These are phyloP conservation scores for Papilio gigon DNA, from an alignment of 2,888 invertebrate genomes.

Conservation along the genomic window DNA sequence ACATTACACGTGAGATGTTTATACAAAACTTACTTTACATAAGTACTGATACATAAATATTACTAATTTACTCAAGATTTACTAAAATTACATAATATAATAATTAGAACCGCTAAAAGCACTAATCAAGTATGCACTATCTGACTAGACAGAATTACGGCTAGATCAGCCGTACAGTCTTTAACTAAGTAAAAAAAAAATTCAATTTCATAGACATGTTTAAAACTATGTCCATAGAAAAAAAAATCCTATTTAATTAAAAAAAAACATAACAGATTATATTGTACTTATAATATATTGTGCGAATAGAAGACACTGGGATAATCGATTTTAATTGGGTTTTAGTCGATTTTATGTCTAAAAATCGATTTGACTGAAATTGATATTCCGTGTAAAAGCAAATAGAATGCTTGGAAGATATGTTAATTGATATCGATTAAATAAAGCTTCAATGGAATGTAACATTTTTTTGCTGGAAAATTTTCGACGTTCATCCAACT, in stretches of 20 bases:
- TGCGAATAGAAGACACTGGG: constrained; percentile 24
- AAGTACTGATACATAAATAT: not conserved
- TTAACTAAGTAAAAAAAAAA: no score
- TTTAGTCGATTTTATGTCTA: not conserved
- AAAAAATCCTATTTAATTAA: not conserved
- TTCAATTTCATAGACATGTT: no score
- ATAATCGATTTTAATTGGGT: not conserved
- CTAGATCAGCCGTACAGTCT: no score
- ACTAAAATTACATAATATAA: not conserved
- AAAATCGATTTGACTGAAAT: not conserved
- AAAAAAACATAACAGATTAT: not conserved
- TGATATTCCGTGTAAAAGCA: not conserved
- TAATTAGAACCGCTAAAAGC: not conserved
- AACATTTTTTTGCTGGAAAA: no score
- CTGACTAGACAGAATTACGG: not conserved
- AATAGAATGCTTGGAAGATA: not conserved
- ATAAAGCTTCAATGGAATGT: not conserved
- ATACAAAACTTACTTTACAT: constrained; percentile 2
- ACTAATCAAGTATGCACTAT: not conserved
- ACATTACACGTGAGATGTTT: not conserved
- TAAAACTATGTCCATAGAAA: not conserved
- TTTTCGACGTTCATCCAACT: no score
- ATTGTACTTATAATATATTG: not conserved
- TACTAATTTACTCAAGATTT: not conserved
- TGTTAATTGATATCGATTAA: constrained; percentile 2